These are phyloP conservation scores for Microplitis demolitor DNA, from an alignment of 1,140 invertebrate genomes.

Conservation along the genomic window DNA sequence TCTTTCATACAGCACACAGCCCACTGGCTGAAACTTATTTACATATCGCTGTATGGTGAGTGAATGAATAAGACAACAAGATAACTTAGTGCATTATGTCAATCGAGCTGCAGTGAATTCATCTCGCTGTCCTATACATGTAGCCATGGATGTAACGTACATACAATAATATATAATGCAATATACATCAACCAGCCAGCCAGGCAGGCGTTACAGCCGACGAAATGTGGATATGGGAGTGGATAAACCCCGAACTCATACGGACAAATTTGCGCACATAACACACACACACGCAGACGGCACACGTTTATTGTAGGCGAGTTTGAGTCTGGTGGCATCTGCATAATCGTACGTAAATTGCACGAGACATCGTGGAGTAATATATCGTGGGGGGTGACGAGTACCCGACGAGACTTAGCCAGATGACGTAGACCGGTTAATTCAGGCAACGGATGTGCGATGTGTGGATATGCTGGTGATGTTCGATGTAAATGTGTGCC, in stretches of 20 bases:
- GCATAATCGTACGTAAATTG: conserved; percentile 42
- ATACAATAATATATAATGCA: not conserved
- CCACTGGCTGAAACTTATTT: conserved; percentile 17
- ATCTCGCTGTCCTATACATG: not conserved
- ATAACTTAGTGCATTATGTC: not conserved
- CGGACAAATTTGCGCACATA: not conserved
- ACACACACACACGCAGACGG: not conserved
- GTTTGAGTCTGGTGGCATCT: conserved; percentile 31
- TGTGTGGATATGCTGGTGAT: not conserved
- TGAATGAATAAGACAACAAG: conserved; percentile 4
- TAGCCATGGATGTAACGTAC: not conserved
- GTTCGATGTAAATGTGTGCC: not conserved
- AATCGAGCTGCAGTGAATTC: conserved; percentile 14
- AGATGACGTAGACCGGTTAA: conserved; percentile 28
- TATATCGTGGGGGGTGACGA: conserved; percentile 22
- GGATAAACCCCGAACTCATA: not conserved
- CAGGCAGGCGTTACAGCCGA: not conserved
- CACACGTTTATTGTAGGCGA: conserved; percentile 2
- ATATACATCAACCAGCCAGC: conserved; percentile 5
- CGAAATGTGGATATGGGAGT: conserved; percentile 13
- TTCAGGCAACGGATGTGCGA: conserved; percentile 19
- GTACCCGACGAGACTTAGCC: not conserved
- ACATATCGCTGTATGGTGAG: conserved; percentile 5
- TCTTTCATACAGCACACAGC: conserved; percentile 5
- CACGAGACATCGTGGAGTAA: conserved; percentile 31